Evolutionary conservation across 1,140 invertebrate species (phyloP).

Genomic region (Micrasema minimum): DNA sequence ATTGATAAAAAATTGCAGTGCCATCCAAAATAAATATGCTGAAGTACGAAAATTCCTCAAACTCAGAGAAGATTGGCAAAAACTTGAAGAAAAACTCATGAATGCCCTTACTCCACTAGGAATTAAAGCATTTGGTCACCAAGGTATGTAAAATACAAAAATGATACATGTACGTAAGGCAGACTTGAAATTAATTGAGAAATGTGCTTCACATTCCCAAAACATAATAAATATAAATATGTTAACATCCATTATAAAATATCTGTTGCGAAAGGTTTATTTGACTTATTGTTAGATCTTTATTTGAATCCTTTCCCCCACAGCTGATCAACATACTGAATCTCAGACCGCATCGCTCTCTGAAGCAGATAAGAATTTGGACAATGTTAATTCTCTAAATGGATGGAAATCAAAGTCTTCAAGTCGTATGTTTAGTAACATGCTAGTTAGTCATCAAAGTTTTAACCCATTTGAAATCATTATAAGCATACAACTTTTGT

Average conservation of each 20-base stretch:
- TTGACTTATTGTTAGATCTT: no score
- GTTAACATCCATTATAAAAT: no score
- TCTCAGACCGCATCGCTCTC: no score
- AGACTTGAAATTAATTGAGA: no score
- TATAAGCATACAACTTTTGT: constrained; percentile 59
- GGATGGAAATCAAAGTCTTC: constrained; percentile 7
- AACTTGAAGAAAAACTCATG: constrained; percentile 71
- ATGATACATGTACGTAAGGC: no score
- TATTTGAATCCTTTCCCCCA: no score
- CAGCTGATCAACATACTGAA: no score
- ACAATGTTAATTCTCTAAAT: neutral
- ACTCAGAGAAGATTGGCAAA: constrained; percentile 73
- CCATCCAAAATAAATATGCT: constrained; percentile 72
- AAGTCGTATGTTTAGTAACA: constrained; percentile 26
- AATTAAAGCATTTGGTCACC: constrained; percentile 16
- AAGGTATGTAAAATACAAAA: no score
- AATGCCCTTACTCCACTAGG: constrained; percentile 70
- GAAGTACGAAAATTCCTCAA: constrained; percentile 76
- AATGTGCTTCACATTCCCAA: no score
- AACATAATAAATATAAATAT: no score
- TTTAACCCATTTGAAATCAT: constrained; percentile 39
- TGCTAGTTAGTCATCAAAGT: constrained; percentile 33
- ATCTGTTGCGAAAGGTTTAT: no score
- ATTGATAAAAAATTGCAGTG: constrained; percentile 59
- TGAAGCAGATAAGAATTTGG: no score